These are phyloP conservation scores for Anhinga rufa DNA, from an alignment of 2,113 vertebrate genomes.

Conservation along the genomic window DNA sequence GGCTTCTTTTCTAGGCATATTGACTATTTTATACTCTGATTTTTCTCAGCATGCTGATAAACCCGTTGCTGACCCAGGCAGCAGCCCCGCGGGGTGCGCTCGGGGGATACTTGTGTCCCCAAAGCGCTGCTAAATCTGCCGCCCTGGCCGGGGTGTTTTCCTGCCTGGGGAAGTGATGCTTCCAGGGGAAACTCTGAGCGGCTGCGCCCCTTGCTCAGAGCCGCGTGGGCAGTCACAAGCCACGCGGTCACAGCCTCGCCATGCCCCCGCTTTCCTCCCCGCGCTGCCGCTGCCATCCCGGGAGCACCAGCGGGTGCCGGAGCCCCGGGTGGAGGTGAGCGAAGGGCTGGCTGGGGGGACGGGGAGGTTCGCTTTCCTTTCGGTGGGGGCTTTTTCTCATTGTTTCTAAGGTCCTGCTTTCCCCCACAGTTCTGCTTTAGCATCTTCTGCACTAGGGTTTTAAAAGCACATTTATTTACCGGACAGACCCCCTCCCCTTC, in stretches of 20 bases:
- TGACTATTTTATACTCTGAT: not conserved
- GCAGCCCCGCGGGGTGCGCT: fast-evolving
- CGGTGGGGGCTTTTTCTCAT: not conserved
- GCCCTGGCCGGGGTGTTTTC: not conserved
- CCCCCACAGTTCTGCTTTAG: not conserved
- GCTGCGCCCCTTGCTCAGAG: not conserved
- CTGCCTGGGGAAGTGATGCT: conserved; percentile 46
- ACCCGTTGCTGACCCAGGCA: not conserved
- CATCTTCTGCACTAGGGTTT: not conserved
- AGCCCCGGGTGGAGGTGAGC: conserved; percentile 1
- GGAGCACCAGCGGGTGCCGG: not conserved
- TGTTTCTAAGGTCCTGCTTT: not conserved
- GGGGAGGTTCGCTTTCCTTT: not conserved
- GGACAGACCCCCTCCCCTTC: not conserved
- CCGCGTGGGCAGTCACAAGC: conserved; percentile 51
- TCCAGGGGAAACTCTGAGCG: conserved; percentile 50
- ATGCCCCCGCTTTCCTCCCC: not conserved
- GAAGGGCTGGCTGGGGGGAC: not conserved
- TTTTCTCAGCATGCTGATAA: not conserved
- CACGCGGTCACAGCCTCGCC: not conserved
- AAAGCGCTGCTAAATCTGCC: not conserved
- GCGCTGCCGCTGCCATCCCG: not conserved
- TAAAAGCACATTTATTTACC: not conserved
- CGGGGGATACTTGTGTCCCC: not conserved
- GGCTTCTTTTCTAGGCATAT: not conserved